phyloP scores from a whole-genome alignment of 2,113 vertebrate genomes.

The Bubalus kerabau region DNA sequence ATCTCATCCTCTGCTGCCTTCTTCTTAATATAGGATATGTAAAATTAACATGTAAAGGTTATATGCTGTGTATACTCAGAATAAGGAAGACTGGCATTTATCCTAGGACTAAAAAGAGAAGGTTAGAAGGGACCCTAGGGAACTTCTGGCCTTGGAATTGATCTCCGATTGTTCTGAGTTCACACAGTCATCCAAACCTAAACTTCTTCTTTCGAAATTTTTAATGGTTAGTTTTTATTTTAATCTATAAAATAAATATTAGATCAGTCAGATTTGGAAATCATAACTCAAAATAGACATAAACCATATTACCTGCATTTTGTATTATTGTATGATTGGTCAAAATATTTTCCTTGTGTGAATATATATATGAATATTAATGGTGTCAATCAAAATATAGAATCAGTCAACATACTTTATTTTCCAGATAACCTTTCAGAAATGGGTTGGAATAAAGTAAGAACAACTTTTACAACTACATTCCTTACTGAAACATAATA shows the following conservation, averaged over 20 bases:
- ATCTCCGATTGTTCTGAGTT: background rate
- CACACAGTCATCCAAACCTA: background rate
- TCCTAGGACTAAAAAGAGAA: conserved; percentile 17
- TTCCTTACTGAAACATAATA: background rate
- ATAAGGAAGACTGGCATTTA: background rate
- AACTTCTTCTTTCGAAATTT: conserved; percentile 2
- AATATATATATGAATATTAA: background rate
- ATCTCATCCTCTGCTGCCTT: background rate
- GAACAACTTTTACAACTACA: background rate
- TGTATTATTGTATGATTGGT: background rate
- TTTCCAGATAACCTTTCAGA: background rate
- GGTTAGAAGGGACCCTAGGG: background rate
- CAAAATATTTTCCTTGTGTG: background rate
- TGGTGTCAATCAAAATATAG: background rate
- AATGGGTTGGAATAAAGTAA: background rate
- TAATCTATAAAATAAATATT: background rate
- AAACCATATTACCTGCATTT: background rate
- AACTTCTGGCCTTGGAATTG: background rate
- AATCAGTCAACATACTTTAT: background rate
- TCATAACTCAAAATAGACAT: background rate
- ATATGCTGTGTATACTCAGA: background rate
- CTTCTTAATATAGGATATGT: conserved; percentile 15
- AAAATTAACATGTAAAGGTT: conserved; percentile 33
- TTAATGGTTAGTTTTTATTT: background rate
- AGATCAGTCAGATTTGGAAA: background rate